phyloP scores from a whole-genome alignment of 2,113 vertebrate species.

The Gasterosteus aculeatus region DNA sequence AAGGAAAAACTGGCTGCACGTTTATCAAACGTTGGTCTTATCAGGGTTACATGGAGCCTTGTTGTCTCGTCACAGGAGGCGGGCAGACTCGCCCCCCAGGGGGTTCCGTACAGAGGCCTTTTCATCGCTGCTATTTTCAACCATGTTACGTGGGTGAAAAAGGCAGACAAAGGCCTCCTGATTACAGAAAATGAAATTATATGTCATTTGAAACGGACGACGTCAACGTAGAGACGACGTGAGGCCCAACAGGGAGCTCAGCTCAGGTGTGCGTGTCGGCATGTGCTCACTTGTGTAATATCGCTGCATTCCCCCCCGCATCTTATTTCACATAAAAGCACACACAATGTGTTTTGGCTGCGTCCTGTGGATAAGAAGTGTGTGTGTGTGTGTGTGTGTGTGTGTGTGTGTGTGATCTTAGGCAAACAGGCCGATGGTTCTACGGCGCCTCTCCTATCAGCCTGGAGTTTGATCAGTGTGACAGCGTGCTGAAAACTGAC shows the following conservation, averaged over 20 bases:
- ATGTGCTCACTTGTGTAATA: constrained; percentile 49
- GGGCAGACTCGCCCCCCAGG: constrained; percentile 44
- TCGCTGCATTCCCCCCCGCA: constrained; percentile 49
- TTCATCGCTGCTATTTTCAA: constrained; percentile 23
- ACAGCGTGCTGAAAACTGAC: constrained; percentile 72
- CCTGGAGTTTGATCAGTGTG: constrained; percentile 61
- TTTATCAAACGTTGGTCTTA: constrained; percentile 30
- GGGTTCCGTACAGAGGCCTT: constrained; percentile 45
- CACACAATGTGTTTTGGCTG: constrained; percentile 39
- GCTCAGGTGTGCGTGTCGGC: constrained; percentile 47
- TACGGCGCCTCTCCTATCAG: constrained; percentile 65
- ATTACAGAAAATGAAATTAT: constrained; percentile 32
- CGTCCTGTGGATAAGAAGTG: constrained; percentile 24
- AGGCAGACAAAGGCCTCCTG: not conserved
- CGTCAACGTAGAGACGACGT: constrained; percentile 6
- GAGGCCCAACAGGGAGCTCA: constrained; percentile 8
- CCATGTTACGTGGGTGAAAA: constrained; percentile 31
- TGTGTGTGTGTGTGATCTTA: constrained; percentile 48
- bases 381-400: constrained; percentile 39
- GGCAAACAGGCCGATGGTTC: constrained; percentile 55
- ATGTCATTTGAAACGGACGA: constrained; percentile 44
- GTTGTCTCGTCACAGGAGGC: constrained; percentile 18
- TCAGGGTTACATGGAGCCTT: constrained; percentile 28
- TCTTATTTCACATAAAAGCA: constrained; percentile 71
- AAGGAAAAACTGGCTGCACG: constrained; percentile 39